These are phyloP conservation scores for Bombycilla garrulus DNA, from an alignment of 2,113 vertebrate genomes.

Conservation along the genomic window DNA sequence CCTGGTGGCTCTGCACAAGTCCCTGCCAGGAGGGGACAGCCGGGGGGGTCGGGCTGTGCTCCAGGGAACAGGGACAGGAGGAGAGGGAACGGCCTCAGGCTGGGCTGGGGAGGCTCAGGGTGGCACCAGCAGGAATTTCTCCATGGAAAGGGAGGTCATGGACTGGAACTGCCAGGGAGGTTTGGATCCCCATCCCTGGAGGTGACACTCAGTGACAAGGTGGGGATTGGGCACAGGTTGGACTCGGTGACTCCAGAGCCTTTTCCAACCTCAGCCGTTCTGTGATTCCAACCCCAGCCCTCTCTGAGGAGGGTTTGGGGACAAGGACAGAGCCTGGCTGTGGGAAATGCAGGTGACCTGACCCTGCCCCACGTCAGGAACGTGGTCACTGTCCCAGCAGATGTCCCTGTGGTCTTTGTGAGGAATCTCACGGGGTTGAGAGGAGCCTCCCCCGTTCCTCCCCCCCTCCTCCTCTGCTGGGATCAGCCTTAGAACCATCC, in stretches of 20 bases:
- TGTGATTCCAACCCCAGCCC: too few relatives aligned
- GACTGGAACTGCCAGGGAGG: background rate
- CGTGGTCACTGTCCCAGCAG: rapidly evolving
- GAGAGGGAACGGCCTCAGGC: background rate
- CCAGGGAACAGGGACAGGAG: background rate
- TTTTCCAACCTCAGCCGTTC: background rate
- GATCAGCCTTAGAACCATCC: background rate
- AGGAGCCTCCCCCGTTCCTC: background rate
- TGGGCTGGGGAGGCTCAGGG: background rate
- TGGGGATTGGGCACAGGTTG: rapidly evolving
- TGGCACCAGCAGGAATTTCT: background rate
- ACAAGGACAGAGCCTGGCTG: background rate
- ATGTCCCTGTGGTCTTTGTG: rapidly evolving
- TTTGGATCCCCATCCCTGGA: background rate
- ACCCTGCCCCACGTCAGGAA: background rate
- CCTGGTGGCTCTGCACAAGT: background rate
- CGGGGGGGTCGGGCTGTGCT: background rate
- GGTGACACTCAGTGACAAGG: background rate
- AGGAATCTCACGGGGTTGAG: rapidly evolving
- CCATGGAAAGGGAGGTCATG: background rate
- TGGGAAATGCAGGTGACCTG: background rate
- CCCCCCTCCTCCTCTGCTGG: rapidly evolving
- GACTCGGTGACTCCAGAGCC: rapidly evolving
- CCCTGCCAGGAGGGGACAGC: background rate
- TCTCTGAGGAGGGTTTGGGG: background rate